Evolutionary conservation across 2,113 vertebrate genomes (phyloP).

Genomic region (Mus spicilegus): DNA sequence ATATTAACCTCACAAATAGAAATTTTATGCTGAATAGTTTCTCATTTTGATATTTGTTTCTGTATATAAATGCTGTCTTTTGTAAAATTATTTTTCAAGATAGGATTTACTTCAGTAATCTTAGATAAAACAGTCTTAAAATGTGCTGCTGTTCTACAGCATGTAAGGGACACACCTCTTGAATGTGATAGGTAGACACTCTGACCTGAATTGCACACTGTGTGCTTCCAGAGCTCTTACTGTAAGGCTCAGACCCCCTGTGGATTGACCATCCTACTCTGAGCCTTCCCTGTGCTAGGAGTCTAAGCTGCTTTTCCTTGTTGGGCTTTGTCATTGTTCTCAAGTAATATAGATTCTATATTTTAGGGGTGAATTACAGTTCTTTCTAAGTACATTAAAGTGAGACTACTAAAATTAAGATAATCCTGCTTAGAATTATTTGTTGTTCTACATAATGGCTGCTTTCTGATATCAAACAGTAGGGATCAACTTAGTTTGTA

Average conservation of each 20-base stretch:
- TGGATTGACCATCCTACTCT: neutral
- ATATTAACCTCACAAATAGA: neutral
- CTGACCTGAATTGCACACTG: neutral
- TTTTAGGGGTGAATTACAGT: neutral
- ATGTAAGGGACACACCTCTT: neutral
- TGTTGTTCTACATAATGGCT: neutral
- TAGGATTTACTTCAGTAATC: neutral
- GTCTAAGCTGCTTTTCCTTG: neutral
- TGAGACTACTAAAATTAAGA: neutral
- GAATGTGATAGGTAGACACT: neutral
- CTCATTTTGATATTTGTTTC: constrained; percentile 14
- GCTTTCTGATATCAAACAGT: neutral
- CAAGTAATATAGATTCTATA: neutral
- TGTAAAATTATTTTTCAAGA: neutral
- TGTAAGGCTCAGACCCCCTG: neutral
- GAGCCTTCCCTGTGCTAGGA: neutral
- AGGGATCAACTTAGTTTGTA: neutral
- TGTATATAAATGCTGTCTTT: neutral
- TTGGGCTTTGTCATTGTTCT: neutral
- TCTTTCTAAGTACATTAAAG: neutral
- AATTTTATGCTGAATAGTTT: neutral
- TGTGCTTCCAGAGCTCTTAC: neutral
- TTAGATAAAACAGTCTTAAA: neutral
- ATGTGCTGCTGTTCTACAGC: neutral
- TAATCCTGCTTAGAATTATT: neutral